Evolutionary conservation across 2,797 vertebrate species (phyloP), one percentile per base, ranked within the genome.

Genomic region (Falco cherrug): DNA sequence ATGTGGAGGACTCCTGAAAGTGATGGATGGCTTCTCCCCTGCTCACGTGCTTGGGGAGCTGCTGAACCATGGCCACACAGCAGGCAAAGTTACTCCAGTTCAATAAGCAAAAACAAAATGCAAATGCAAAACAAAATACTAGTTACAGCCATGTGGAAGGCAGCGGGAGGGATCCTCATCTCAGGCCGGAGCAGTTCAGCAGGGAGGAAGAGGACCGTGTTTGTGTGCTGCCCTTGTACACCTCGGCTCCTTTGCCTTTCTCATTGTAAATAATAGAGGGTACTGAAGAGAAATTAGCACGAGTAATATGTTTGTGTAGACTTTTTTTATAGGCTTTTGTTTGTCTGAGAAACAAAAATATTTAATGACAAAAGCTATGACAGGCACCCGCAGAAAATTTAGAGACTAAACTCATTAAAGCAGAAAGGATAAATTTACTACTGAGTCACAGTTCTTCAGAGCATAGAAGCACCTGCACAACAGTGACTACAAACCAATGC

Each of bases 1-100:
- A 28, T 5, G 0, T 10, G 59, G 80, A 79, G 79, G 31, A 1
- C 15, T 84, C 89, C 60, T 59, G 85, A 31, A 68, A 60, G 85
- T 95, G 94, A 96, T 84, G 94, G 96, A 97, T 97, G 94, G 83
- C 93, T 95, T 90, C 91, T 94, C 48, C 75, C 53, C 60, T 8
- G 71, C 84, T 93, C 57, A 6, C 1, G 1, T 53, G 3, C 92
- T 37, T 9, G 1, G 35, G 56, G 78, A 91, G 61, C 43, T 93
- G 89, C 90, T 93, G 80, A 95, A 85, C 96, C 93, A 10, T 89
- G 67, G 89, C 94, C 75, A 61, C 93, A 1, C 96, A 93, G 93
- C 96, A 90, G 91, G 97, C 69, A 67, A 61, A 94, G 87, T 21
- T 86, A 81, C 75, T 90, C 54, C 92, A 90, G 91, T 93, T 95